A percentile compares a stretch with the other conserved stretches of the same genome.
Evolutionary conservation across 2,888 invertebrate genomes (phyloP).

Genomic region (Masnerella sp.): DNA sequence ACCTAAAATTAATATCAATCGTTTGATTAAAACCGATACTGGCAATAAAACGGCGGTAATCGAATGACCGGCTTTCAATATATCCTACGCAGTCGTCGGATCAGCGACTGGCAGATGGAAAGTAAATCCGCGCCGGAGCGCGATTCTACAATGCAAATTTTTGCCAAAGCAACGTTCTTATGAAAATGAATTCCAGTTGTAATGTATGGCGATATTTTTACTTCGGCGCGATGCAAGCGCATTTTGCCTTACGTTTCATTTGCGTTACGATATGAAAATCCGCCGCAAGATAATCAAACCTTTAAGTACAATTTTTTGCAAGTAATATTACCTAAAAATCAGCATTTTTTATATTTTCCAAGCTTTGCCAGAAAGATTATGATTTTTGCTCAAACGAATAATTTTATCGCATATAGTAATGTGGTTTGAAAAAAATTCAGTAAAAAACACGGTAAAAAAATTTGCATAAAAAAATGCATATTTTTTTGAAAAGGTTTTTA

Average conservation of each 20-base stretch:
- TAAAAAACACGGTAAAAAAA: no score
- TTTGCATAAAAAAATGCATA: no score
- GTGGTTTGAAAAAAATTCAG: no score
- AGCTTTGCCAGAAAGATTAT: no score
- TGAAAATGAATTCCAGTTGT: conserved; percentile 18
- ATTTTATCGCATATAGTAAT: no score
- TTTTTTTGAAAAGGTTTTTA: no score
- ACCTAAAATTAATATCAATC: conserved; percentile 24
- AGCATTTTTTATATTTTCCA: conserved; percentile 10
- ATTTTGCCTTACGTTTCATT: conserved; percentile 33
- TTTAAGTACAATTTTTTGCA: conserved; percentile 38
- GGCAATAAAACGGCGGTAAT: conserved; percentile 16
- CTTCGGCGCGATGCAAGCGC: background rate
- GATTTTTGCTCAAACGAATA: no score
- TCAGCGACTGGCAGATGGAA: background rate
- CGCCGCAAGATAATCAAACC: conserved; percentile 14
- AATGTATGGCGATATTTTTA: conserved; percentile 16
- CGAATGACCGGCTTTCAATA: conserved; percentile 5
- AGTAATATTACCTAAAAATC: conserved; percentile 38
- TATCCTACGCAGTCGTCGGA: background rate
- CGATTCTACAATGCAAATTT: conserved; percentile 12
- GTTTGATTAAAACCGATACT: conserved; percentile 11
- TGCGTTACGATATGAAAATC: conserved; percentile 17
- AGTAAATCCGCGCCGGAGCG: no score
- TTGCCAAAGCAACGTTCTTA: conserved; percentile 5